phyloP scores from a whole-genome alignment of 2,888 invertebrate species.

The Hypselothyrea guttata region DNA sequence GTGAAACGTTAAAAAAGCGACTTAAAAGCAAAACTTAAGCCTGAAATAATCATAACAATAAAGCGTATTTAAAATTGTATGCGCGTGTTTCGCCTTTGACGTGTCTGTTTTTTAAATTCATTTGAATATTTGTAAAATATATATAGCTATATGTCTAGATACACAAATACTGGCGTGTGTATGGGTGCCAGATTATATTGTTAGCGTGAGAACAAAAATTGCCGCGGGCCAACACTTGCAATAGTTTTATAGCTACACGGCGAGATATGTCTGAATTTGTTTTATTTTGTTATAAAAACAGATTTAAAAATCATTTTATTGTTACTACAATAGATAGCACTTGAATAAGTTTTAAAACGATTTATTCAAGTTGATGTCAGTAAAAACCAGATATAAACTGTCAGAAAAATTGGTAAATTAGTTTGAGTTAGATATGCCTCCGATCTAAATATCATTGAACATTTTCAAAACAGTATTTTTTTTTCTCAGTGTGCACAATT shows the following conservation, averaged over 20 bases:
- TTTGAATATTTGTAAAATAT: conserved; percentile 8
- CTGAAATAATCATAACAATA: conserved; percentile 60
- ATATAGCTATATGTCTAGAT: conserved; percentile 2
- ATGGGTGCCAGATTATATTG: too few relatives aligned
- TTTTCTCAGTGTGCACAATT: conserved; percentile 3
- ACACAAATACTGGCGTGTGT: conserved; percentile 3
- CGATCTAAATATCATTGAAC: too few relatives aligned
- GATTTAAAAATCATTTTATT: too few relatives aligned
- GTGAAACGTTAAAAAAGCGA: conserved; percentile 51
- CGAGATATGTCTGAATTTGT: background rate
- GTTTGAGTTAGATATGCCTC: too few relatives aligned
- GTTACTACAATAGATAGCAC: too few relatives aligned
- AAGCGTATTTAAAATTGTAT: conserved; percentile 64
- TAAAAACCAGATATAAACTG: too few relatives aligned
- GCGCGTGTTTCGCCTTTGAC: conserved; percentile 58
- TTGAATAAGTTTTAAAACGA: too few relatives aligned
- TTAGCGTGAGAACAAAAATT: conserved; percentile 65
- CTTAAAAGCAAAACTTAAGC: conserved; percentile 22
- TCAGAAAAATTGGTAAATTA: too few relatives aligned
- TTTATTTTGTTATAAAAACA: background rate
- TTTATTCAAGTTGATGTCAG: too few relatives aligned
- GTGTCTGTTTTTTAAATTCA: conserved; percentile 48
- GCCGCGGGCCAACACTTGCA: conserved; percentile 33
- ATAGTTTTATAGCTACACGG: conserved; percentile 11
- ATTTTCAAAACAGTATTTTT: too few relatives aligned